Evolutionary conservation across 2,888 invertebrate genomes (phyloP).

Genomic region (Morpho deidamia): DNA sequence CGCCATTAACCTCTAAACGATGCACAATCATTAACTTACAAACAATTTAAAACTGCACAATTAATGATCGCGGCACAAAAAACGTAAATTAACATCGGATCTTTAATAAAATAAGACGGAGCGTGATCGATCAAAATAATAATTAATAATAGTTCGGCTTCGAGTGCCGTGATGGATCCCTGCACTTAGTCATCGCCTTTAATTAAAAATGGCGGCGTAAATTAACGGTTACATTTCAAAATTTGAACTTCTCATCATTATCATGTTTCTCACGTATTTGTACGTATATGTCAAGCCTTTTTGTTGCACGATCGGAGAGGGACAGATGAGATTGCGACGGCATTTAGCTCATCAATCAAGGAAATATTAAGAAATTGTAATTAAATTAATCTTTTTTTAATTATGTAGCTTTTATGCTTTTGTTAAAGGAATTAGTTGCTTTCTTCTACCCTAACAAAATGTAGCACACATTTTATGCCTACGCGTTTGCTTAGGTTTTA

Average conservation of each 20-base stretch:
- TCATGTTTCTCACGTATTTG: constrained; percentile 38
- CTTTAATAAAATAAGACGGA: constrained; percentile 70
- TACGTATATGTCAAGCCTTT: constrained; percentile 31
- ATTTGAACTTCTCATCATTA: constrained; percentile 53
- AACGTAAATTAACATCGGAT: constrained; percentile 51
- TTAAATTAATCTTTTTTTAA: too few species aligned
- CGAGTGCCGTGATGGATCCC: constrained; percentile 62
- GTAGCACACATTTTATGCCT: too few species aligned
- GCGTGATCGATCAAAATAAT: constrained; percentile 75
- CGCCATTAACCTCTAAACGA: constrained; percentile 5
- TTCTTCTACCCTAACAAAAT: too few species aligned
- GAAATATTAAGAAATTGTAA: constrained; percentile 18
- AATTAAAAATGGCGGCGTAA: constrained; percentile 71
- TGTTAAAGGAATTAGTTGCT: too few species aligned
- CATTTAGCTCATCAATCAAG: constrained; percentile 53
- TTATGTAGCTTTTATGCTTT: too few species aligned
- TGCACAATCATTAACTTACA: constrained; percentile 18
- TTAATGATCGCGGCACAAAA: constrained; percentile 53
- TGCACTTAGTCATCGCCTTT: constrained; percentile 74
- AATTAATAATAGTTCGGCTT: constrained; percentile 72
- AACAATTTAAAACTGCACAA: constrained; percentile 43
- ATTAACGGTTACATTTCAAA: constrained; percentile 68
- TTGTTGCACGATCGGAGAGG: constrained; percentile 31
- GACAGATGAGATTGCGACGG: constrained; percentile 47
- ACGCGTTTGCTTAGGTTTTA: too few species aligned